Percentiles rank a stretch among this genome's conserved stretches.
These are phyloP conservation scores for Oceanites oceanicus DNA, from an alignment of 2,113 vertebrate species.

Conservation along the genomic window DNA sequence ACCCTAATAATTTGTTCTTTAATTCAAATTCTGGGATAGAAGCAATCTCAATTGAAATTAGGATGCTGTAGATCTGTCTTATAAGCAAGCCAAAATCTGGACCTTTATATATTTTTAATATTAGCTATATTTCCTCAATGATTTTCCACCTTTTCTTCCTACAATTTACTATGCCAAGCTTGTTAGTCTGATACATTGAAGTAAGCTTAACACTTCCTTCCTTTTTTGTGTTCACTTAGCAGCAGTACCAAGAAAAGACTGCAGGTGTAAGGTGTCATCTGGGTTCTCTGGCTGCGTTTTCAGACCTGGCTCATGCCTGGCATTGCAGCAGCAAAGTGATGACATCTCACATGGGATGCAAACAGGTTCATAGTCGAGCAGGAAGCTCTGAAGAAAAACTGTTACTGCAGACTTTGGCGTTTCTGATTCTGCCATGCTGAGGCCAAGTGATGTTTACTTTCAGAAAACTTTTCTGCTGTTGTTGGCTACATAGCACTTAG, in stretches of 20 bases:
- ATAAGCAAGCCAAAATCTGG: background rate
- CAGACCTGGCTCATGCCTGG: background rate
- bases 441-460: background rate
- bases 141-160: background rate
- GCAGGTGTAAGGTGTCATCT: background rate
- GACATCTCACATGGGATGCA: accelerated
- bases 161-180: background rate
- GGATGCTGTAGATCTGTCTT: background rate
- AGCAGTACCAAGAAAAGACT: background rate
- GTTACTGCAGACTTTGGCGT: background rate
- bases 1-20: background rate
- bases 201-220: background rate
- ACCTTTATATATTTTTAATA: background rate
- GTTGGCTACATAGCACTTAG: background rate
- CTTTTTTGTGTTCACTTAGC: background rate
- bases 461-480: background rate
- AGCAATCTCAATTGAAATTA: background rate
- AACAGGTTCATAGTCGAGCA: background rate
- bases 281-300: accelerated
- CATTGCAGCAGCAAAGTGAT: no score
- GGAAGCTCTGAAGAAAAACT: background rate
- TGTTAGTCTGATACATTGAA: background rate
- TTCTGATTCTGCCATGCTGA: background rate
- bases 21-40: background rate
- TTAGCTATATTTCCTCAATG: background rate